These are phyloP conservation scores for Fabriciana adippe DNA, from an alignment of 2,888 invertebrate genomes.

Conservation along the genomic window DNA sequence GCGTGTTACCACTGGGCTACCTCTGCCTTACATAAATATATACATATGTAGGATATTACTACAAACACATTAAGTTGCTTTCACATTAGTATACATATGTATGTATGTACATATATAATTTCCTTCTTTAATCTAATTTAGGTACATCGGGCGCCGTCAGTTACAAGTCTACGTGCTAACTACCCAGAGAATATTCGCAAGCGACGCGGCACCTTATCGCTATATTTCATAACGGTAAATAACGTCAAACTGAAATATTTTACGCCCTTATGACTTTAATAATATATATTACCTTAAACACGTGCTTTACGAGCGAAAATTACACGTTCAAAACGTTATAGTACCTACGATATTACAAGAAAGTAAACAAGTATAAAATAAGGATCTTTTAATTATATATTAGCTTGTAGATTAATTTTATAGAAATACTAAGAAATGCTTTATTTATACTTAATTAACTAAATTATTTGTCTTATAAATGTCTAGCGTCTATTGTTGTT, in stretches of 20 bases:
- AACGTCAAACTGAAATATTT: slow-evolving; percentile 24
- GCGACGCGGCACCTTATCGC: slow-evolving; percentile 50
- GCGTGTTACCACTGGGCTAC: no score
- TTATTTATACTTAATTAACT: no score
- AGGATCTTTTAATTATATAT: no score
- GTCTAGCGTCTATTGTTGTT: no score
- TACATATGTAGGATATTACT: neutral
- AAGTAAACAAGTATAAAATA: neutral
- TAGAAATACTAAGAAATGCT: no score
- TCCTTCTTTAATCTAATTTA: slow-evolving; percentile 2
- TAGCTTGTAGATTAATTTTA: no score
- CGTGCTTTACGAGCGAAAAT: neutral
- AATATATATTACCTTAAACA: slow-evolving; percentile 5
- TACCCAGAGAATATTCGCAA: slow-evolving; percentile 51
- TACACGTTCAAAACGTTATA: neutral
- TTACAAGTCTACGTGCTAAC: slow-evolving; percentile 56
- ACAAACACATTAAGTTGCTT: neutral
- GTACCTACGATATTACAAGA: neutral
- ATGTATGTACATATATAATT: neutral
- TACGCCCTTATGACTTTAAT: slow-evolving; percentile 7
- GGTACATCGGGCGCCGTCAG: slow-evolving; percentile 32
- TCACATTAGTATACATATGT: neutral
- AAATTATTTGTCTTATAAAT: no score
- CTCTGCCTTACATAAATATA: no score
- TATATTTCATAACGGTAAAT: slow-evolving; percentile 16